Percentiles rank a stretch among this genome's conserved stretches.
Conservation (phyloP, 92 coral and sea anemone species). For the Zoanthus sociatus region DNA sequence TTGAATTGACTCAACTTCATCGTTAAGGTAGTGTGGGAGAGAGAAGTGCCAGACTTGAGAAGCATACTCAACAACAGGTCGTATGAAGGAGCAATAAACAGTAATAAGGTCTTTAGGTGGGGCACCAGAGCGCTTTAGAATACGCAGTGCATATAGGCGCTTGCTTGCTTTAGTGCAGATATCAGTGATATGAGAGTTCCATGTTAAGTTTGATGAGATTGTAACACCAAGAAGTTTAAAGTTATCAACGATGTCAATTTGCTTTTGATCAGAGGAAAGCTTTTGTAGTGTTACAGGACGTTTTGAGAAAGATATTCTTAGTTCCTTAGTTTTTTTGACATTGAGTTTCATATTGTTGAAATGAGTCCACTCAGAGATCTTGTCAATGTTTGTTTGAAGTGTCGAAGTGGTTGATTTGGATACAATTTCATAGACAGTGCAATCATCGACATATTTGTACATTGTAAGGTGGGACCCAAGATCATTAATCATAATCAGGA, state of each 20-base stretch:
- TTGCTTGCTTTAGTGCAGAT: slow-evolving; percentile 29
- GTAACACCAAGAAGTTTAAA: slow-evolving; percentile 41
- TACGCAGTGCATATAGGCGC: too few relatives aligned
- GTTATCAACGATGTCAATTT: slow-evolving; percentile 36
- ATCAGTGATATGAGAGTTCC: slow-evolving; percentile 39
- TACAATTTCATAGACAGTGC: slow-evolving; percentile 16
- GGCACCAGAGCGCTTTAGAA: too few relatives aligned
- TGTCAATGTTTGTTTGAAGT: slow-evolving; percentile 32
- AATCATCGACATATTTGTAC: too few relatives aligned
- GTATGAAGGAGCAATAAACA: too few relatives aligned
- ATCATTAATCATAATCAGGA: too few relatives aligned
- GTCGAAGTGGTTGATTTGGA: slow-evolving; percentile 16
- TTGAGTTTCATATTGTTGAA: slow-evolving; percentile 26
- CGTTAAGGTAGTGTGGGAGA: too few relatives aligned
- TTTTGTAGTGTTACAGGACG: slow-evolving; percentile 18
- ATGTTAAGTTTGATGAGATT: slow-evolving; percentile 12
- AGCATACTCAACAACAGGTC: too few relatives aligned
- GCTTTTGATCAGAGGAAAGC: slow-evolving; percentile 32
- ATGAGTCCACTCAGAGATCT: slow-evolving; percentile 2
- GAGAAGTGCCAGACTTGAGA: too few relatives aligned
- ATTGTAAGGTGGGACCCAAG: too few relatives aligned
- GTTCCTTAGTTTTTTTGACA: slow-evolving; percentile 47
- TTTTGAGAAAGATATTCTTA: slow-evolving; percentile 33
- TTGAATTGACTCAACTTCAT: too few relatives aligned
- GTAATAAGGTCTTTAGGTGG: too few relatives aligned